Percentiles rank a stretch among this genome's conserved stretches.
Conservation (phyloP, 2,888 invertebrate species). For the Trachelus iudaicus region DNA sequence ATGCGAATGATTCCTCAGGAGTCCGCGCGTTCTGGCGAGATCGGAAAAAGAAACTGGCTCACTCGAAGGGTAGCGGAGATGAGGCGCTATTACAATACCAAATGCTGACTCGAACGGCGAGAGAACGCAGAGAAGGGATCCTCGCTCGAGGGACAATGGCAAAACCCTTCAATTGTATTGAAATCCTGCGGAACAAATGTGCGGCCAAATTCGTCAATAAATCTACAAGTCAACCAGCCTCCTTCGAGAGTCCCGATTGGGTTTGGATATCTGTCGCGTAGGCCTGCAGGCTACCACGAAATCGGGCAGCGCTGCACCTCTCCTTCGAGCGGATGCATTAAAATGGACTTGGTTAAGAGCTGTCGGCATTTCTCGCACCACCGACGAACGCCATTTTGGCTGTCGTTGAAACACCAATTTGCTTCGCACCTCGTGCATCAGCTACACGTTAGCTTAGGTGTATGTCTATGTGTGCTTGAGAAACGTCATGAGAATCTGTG, state of each 20-base stretch:
- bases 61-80: conserved; percentile 13
- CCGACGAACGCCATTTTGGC: conserved; percentile 42
- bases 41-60: conserved; percentile 7
- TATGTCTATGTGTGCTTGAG: neutral
- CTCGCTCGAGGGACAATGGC: conserved; percentile 48
- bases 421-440: conserved; percentile 43
- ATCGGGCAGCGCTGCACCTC: neutral
- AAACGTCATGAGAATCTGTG: neutral
- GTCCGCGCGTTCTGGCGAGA: neutral
- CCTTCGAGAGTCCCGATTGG: neutral
- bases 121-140: conserved; percentile 8
- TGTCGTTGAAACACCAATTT: conserved; percentile 44
- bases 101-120: conserved; percentile 29
- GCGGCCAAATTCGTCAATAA: conserved; percentile 59
- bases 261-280: conserved; percentile 2
- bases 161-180: conserved; percentile 57
- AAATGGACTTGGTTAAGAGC: conserved; percentile 28
- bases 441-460: neutral
- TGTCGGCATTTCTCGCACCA: conserved; percentile 29
- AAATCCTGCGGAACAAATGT: conserved; percentile 57
- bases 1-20: neutral
- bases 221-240: conserved; percentile 54
- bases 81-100: conserved; percentile 54
- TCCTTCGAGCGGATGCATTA: conserved; percentile 12
- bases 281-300: neutral